A percentile compares a stretch with the other conserved stretches of the same genome.
These are phyloP conservation scores for Solen grandis DNA, from an alignment of 1,140 invertebrate species.

Conservation along the genomic window DNA sequence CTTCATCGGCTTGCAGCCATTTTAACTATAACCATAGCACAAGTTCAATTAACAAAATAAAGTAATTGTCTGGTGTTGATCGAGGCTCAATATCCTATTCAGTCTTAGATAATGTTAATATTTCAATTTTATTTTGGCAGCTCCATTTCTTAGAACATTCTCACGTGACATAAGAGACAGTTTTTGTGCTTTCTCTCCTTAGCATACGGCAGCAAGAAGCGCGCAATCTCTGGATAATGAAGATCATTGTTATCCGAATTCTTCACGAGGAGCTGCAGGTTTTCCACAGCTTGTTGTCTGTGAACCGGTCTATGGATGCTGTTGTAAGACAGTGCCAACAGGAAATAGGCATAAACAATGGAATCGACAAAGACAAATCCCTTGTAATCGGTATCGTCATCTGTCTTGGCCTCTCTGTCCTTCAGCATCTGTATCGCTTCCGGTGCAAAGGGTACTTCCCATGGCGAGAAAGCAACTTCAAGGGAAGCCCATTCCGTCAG, in stretches of 20 bases:
- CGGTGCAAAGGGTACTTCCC: constrained; percentile 47
- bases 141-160: too few relatives aligned
- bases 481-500: constrained; percentile 48
- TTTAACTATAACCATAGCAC: too few relatives aligned
- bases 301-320: constrained; percentile 47
- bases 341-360: constrained; percentile 46
- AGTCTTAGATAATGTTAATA: too few relatives aligned
- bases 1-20: too few relatives aligned
- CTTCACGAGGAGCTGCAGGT: constrained; percentile 42
- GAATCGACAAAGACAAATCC: constrained; percentile 52
- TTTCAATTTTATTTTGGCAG: too few relatives aligned
- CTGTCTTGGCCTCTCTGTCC: constrained; percentile 33
- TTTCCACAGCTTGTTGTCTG: constrained; percentile 47
- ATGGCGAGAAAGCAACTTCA: constrained; percentile 29
- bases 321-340: constrained; percentile 42
- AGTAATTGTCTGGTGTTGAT: too few relatives aligned
- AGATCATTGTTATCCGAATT: constrained; percentile 30
- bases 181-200: constrained; percentile 55
- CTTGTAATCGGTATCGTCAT: constrained; percentile 47
- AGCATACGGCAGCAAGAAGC: constrained; percentile 45
- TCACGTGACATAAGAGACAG: constrained; percentile 47
- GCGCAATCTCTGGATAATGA: constrained; percentile 41
- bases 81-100: too few relatives aligned
- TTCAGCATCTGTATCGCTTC: constrained; percentile 55
- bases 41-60: too few relatives aligned